Evolutionary conservation across 2,888 invertebrate genomes (phyloP), one percentile per base, ranked within the genome.

Genomic region (Acholoe squamosa): DNA sequence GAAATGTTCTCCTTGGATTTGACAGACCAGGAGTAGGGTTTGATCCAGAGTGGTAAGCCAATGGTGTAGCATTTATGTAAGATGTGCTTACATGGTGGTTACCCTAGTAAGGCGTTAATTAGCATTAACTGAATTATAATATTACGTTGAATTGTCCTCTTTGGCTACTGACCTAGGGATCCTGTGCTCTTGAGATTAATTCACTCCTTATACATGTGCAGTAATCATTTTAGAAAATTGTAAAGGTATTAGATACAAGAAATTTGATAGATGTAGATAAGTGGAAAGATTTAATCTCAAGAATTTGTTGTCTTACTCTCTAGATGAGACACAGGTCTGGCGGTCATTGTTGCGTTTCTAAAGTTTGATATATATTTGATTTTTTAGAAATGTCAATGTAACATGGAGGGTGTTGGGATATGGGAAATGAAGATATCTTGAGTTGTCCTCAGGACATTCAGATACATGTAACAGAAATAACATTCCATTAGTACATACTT

Each of bases 11-110:
- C 77, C 51, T 51, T 89, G 52, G 28, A 43, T 84, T 56, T 84
- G 14, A 51, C 91, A 91, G 91, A 56, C 91, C 91, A 43, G 80
- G 89, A 31, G 34, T 89, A 31, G 91, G 91, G 14, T 91, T 34
- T 91, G 91, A 91, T 33, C 61, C 25, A 12, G 52, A 91, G n/a
- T 91, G 91, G 91, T 91, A 91, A 91, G 89, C 54, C 56, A 54
- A 31, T 84, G 84, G 25, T 84, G 43, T 43, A 43, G 25, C 71
- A 7, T 71, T 71, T 71, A 22, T 71, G 71, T 71, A 71, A 71
- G 71, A 25, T 71, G 19, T 71, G 28, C 31, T 71, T 28, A 19
- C 31, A 71, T 25, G 1, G 5, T n/a, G 71, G 71, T 71, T 71
- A 71, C 25, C 31, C 14, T 71, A 71, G 71, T 71, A 71, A 71